Conservation (phyloP, 1,140 invertebrate genomes). For the Mylabris phalerata region DNA sequence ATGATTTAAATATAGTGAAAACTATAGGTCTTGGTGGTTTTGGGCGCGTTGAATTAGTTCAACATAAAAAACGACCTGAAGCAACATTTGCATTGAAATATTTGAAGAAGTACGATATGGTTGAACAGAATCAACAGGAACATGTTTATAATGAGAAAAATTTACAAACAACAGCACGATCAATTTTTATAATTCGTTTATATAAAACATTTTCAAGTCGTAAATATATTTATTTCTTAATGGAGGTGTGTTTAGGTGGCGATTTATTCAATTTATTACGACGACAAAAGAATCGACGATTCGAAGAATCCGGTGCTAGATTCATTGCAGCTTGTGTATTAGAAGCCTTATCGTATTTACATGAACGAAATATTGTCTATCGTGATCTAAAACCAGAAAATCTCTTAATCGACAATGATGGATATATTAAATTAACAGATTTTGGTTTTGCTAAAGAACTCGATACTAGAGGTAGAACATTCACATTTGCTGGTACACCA, state of each 20-base stretch:
- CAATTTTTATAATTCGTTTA: constrained; percentile 54
- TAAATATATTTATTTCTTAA: constrained; percentile 94
- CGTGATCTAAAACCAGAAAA: constrained; percentile 95
- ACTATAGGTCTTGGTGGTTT: constrained; percentile 92
- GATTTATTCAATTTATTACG: constrained; percentile 94
- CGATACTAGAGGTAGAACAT: constrained; percentile 73
- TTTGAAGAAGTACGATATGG: constrained; percentile 87
- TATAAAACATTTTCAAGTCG: constrained; percentile 90
- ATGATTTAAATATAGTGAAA: constrained; percentile 72
- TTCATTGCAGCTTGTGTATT: constrained; percentile 84
- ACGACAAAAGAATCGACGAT: constrained; percentile 63
- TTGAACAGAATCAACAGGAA: constrained; percentile 87
- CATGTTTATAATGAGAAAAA: constrained; percentile 87
- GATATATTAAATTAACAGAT: constrained; percentile 94
- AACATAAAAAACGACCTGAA: constrained; percentile 51
- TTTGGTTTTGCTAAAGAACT: constrained; percentile 97
- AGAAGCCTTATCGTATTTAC: constrained; percentile 86
- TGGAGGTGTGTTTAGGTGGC: constrained; percentile 94
- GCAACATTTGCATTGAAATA: constrained; percentile 83
- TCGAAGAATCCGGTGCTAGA: constrained; percentile 76
- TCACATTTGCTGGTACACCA: constrained; percentile 96
- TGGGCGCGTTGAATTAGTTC: constrained; percentile 79
- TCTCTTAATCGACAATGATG: constrained; percentile 75
- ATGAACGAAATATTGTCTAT: constrained; percentile 81
- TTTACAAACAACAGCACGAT: constrained; percentile 73